phyloP scores from a whole-genome alignment of 1,140 invertebrate species.

The Agrilus planipennis region DNA sequence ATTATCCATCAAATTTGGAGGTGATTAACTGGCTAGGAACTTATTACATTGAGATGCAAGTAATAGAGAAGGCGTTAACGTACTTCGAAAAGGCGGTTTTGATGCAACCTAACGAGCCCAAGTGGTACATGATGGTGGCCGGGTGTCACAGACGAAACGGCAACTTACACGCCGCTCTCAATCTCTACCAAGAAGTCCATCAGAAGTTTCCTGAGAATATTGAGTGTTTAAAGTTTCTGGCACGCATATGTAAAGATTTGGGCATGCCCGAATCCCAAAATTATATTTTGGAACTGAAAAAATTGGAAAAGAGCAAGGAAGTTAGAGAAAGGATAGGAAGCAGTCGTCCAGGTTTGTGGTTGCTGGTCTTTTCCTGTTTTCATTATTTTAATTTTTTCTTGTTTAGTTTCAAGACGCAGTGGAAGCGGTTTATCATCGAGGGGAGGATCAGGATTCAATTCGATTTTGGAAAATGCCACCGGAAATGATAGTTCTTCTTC shows the following conservation, averaged over 20 bases:
- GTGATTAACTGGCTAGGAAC: conserved; percentile 87
- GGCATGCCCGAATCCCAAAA: conserved; percentile 69
- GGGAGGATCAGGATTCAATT: conserved; percentile 41
- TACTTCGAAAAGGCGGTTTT: conserved; percentile 82
- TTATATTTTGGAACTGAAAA: conserved; percentile 69
- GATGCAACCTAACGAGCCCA: conserved; percentile 75
- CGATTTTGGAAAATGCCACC: conserved; percentile 35
- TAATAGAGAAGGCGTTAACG: conserved; percentile 75
- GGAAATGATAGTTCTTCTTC: conserved; percentile 22
- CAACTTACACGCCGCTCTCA: conserved; percentile 71
- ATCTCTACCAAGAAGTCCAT: conserved; percentile 67
- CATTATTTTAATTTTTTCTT: neutral
- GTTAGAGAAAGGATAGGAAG: conserved; percentile 47
- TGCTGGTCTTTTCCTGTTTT: too few species aligned
- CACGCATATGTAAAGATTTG: conserved; percentile 69
- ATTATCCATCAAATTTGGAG: conserved; percentile 78
- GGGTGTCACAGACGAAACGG: conserved; percentile 72
- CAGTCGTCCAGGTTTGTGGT: conserved; percentile 40
- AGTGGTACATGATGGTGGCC: conserved; percentile 76
- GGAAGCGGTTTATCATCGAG: conserved; percentile 45
- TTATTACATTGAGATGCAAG: conserved; percentile 81
- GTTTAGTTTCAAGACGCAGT: conserved; percentile 39
- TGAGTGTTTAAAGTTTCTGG: conserved; percentile 75
- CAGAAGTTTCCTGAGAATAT: conserved; percentile 73
- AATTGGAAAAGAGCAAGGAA: conserved; percentile 70